Base-by-base conservation (phyloP, 2,113 vertebrate species). In the Lota lota region DNA sequence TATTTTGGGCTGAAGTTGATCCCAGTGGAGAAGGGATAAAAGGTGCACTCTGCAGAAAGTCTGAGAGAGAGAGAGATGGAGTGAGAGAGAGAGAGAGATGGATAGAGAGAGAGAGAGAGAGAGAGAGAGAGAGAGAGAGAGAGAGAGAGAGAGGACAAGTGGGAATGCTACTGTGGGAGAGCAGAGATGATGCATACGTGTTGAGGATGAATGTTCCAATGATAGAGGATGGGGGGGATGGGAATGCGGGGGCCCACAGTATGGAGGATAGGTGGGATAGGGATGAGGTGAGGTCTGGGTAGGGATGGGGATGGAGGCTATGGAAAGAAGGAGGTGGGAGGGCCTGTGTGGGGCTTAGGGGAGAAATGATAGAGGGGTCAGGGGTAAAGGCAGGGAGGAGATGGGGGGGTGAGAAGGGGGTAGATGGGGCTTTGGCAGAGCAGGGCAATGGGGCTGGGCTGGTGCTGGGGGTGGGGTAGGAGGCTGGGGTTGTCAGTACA, bases 401-500 rank as follows among this genome's bases (percentile, higher is more conserved):
- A 75, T 79, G 72, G 75, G 16, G 14, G 79, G 74, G 53, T 16
- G 53, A n/a, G 53, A 40, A 40, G 36, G 36, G 36, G 4, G 2
- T 16, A n/a, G 14, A 70, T 75, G 64, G 72, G 83, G 72, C 70
- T 83, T 76, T 53, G 24, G 28, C 76, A 69, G 69, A 77, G 80
- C 79, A 67, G 61, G 80, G 75, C 80, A 70, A 77, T 47, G 60
- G 77, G 74, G 80, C 70, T 67, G 65, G 63, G 79, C 15, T 16
- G 40, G 58, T 1, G 58, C 4, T 18, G 58, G 58, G 58, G 19
- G 1, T 20, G 58, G 21, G 2, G 20, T 20, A 54, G 81, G 76
- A 92, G 95, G 92, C 94, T 40, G 36, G 36, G 36, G 36, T 40
- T 95, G 95, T 94, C 94, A 86, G 85, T 90, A 88, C 96, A 95